Conservation (phyloP, 2,888 invertebrate species). For the Scaptodrosophila latifasciaeformis region DNA sequence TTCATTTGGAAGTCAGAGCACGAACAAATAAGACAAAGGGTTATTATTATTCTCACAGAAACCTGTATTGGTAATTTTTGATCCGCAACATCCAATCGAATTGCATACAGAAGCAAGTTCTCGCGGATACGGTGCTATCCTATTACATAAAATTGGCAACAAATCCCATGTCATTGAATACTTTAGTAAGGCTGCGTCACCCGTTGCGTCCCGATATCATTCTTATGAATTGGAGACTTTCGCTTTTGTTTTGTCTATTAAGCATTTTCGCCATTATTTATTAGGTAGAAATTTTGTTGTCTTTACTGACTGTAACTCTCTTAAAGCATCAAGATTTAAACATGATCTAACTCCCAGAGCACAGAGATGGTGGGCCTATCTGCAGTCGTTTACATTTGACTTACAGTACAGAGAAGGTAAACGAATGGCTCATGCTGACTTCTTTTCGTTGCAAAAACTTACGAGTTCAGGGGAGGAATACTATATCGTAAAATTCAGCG, state of each 20-base stretch:
- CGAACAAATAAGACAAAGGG: not conserved
- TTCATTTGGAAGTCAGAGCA: constrained; percentile 6
- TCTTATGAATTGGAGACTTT: too few relatives aligned
- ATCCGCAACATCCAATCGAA: not conserved
- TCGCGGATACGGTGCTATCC: not conserved
- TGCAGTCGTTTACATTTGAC: constrained; percentile 13
- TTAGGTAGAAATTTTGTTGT: too few relatives aligned
- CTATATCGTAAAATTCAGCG: too few relatives aligned
- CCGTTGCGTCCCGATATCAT: constrained; percentile 1
- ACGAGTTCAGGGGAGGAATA: too few relatives aligned
- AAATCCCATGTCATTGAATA: too few relatives aligned
- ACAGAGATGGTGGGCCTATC: constrained; percentile 9
- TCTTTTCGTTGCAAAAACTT: too few relatives aligned
- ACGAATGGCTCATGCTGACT: too few relatives aligned
- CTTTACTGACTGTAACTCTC: too few relatives aligned
- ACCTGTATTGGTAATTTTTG: not conserved
- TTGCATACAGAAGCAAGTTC: constrained; percentile 10
- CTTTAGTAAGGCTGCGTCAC: not conserved
- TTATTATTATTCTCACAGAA: not conserved
- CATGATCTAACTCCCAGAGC: constrained; percentile 6
- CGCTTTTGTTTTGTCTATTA: too few relatives aligned
- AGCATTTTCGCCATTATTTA: too few relatives aligned
- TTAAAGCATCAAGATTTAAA: constrained; percentile 15
- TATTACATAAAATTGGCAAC: not conserved
- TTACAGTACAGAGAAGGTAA: too few relatives aligned